Base-by-base conservation (phyloP, 2,888 invertebrate species). In the Lucinisca nassula region DNA sequence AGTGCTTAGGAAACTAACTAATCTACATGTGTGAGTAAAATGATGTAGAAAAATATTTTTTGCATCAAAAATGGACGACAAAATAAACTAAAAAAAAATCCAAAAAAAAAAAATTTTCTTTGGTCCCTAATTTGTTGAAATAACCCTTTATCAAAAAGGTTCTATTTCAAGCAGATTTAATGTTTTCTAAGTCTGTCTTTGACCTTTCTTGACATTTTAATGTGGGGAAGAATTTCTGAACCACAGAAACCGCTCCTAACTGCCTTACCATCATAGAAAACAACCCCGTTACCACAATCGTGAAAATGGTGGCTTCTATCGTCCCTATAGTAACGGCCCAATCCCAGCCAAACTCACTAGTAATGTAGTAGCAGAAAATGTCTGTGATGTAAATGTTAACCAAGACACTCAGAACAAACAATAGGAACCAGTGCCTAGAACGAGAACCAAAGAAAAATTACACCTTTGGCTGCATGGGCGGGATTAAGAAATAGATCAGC, bases 371-470 rank as follows among this genome's bases (percentile, higher is more conserved):
- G 89, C 92, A 90, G 89, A 95, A 93, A 91, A 89, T 98, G 92
- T 98, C 98, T 0, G 98, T 98, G 92, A 98, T 97, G 0, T 98
- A 98, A 96, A 98, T 98, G 96, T 98, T 98, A 87, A 98, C 98
- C 14, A 98, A 98, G 40, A 98, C 98, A 93, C 98, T 98, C 97
- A 98, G 97, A 0, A 98, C 98, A 96, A 98, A 98, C 81, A 98
- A 96, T 96, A 98, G 98, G 97, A 99, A 99, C 98, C 98, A 99
- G 97, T 98, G 98, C 94, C 99, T 97, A 96, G 75, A 96, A 92
- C 84, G 85, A 84, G 81, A 92, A 88, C 21, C 40, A 67, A 30
- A 78, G 21, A 75, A 24, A 80, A 21, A 58, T n/a, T n/a, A n/a
- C n/a, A n/a, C n/a, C n/a, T n/a, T n/a, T n/a, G n/a, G n/a, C n/a